Conservation (phyloP, 1,140 invertebrate genomes). For the Scaptomyza graminum region DNA sequence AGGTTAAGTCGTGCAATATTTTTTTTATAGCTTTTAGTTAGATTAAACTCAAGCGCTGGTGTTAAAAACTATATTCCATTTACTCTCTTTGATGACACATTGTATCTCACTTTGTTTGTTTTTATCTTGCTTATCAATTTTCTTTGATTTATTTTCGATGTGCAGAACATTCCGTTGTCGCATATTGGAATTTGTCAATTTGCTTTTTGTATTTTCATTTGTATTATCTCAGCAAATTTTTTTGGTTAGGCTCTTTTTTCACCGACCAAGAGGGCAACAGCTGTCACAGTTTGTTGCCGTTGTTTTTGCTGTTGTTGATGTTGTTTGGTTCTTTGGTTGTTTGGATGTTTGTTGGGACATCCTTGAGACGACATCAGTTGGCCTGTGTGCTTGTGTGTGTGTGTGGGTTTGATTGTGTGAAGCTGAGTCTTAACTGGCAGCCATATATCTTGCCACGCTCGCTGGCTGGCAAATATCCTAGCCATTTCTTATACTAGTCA, state of each 20-base stretch:
- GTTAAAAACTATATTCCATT: not conserved
- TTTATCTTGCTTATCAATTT: slow-evolving; percentile 1
- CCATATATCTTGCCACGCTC: slow-evolving; percentile 75
- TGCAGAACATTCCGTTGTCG: slow-evolving; percentile 38
- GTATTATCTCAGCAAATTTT: slow-evolving; percentile 56
- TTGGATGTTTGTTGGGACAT: slow-evolving; percentile 42
- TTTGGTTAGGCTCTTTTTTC: slow-evolving; percentile 7
- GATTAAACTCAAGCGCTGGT: not conserved
- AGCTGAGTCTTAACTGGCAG: slow-evolving; percentile 62
- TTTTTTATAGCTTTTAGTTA: not conserved
- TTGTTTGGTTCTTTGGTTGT: slow-evolving; percentile 11
- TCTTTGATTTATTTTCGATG: slow-evolving; percentile 14
- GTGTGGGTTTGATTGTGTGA: slow-evolving; percentile 5
- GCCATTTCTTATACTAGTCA: slow-evolving; percentile 81
- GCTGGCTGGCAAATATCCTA: slow-evolving; percentile 59
- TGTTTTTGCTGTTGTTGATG: slow-evolving; percentile 18
- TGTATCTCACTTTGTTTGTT: not conserved
- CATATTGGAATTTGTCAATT: slow-evolving; percentile 37
- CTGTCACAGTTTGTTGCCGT: slow-evolving; percentile 54
- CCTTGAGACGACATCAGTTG: slow-evolving; percentile 54
- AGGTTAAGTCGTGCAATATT: too few relatives aligned
- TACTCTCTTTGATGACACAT: not conserved
- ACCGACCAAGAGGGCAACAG: slow-evolving; percentile 58
- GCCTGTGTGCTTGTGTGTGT: not conserved
- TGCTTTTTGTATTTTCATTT: slow-evolving; percentile 45